Evolutionary conservation across 1,140 invertebrate species (phyloP).

Genomic region (Neodiprion virginianus): DNA sequence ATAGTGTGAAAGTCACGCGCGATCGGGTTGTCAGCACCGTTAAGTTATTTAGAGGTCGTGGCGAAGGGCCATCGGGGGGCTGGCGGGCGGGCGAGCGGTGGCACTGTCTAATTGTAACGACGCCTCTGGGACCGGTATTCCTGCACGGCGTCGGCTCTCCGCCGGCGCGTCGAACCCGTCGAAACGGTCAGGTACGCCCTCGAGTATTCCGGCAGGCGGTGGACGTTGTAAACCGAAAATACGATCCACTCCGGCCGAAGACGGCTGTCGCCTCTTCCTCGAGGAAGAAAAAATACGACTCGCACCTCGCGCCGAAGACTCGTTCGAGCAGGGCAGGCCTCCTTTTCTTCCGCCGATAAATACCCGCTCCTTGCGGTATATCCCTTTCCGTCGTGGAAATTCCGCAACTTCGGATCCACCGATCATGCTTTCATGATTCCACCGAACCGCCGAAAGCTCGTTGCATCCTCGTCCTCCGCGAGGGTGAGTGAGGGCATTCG

Average conservation of each 20-base stretch:
- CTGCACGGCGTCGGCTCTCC: conserved; percentile 30
- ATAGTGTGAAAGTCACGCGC: conserved; percentile 41
- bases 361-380: background rate
- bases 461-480: conserved; percentile 54
- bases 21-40: conserved; percentile 56
- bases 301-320: background rate
- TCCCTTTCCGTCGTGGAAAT: background rate
- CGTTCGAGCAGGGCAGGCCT: background rate
- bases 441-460: conserved; percentile 54
- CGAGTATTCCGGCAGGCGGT: conserved; percentile 27
- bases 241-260: conserved; percentile 44
- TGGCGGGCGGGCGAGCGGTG: conserved; percentile 46
- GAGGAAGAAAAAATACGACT: conserved; percentile 14
- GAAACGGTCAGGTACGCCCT: conserved; percentile 44
- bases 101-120: conserved; percentile 59
- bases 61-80: conserved; percentile 6
- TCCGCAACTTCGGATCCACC: no score
- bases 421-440: background rate
- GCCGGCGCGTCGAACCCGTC: conserved; percentile 28
- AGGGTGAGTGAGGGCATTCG: conserved; percentile 53
- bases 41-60: conserved; percentile 59
- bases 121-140: conserved; percentile 52
- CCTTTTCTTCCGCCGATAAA: background rate
- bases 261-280: conserved; percentile 31
- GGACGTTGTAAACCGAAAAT: conserved; percentile 51